These are phyloP conservation scores for Dendrocincla fuliginosa DNA, from an alignment of 2,797 vertebrate species.

Conservation along the genomic window DNA sequence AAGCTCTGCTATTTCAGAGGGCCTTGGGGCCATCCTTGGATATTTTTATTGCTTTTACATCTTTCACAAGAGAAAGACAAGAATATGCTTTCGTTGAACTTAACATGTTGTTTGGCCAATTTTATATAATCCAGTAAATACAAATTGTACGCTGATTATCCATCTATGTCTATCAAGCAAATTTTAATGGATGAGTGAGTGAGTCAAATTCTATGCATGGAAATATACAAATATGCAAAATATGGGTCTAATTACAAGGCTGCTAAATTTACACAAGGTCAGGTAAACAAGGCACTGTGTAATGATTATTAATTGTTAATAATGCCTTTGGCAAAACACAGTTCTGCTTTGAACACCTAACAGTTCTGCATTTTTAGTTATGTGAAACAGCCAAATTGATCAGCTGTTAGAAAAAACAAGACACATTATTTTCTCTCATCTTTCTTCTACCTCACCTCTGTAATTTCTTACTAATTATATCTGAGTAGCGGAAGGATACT, in stretches of 20 bases:
- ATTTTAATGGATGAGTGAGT: constrained; percentile 86
- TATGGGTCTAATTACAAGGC: constrained; percentile 84
- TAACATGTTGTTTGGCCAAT: constrained; percentile 79
- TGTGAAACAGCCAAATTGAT: constrained; percentile 42
- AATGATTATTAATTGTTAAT: constrained; percentile 90
- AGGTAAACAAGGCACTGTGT: constrained; percentile 85
- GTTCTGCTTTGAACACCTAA: constrained; percentile 77
- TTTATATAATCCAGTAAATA: constrained; percentile 85
- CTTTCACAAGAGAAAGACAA: constrained; percentile 74
- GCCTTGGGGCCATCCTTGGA: constrained; percentile 67
- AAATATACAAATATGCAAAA: constrained; percentile 85
- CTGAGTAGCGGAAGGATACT: constrained; percentile 23
- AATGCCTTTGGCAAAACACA: constrained; percentile 82
- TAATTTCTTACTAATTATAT: constrained; percentile 65
- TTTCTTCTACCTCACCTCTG: neutral
- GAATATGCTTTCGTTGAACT: constrained; percentile 78
- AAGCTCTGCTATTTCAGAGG: constrained; percentile 62
- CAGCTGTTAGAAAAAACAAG: constrained; percentile 23
- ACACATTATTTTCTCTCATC: neutral
- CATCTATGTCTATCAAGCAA: constrained; percentile 81
- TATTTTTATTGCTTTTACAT: constrained; percentile 76
- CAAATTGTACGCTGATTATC: constrained; percentile 83
- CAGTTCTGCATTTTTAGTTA: constrained; percentile 68
- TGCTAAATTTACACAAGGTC: constrained; percentile 84
- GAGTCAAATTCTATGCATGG: constrained; percentile 79